phyloP scores from a whole-genome alignment of 37 sponge, comb jelly and placozoan species.

The Corticium candelabrum region DNA sequence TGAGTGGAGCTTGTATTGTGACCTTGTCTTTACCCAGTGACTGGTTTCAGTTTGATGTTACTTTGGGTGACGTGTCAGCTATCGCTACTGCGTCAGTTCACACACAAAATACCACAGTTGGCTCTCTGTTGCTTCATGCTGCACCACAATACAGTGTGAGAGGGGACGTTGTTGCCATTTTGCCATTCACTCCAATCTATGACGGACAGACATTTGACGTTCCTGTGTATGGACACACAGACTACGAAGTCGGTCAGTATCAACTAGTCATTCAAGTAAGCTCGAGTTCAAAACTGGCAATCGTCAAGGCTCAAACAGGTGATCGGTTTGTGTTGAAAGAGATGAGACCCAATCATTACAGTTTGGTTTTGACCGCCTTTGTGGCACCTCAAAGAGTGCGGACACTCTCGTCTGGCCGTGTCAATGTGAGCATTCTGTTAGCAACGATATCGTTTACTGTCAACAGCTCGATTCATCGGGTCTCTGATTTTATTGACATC shows the following conservation, averaged over 20 bases:
- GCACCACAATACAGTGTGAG: not conserved
- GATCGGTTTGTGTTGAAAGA: no score
- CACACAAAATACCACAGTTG: no score
- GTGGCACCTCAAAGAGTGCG: not conserved
- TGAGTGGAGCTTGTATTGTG: slow-evolving; percentile 29
- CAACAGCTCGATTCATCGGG: slow-evolving; percentile 7
- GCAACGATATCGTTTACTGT: not conserved
- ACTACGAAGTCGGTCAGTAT: not conserved
- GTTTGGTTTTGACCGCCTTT: not conserved
- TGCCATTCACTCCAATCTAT: slow-evolving; percentile 25
- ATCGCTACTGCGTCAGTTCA: no score
- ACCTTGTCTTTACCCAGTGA: slow-evolving; percentile 22
- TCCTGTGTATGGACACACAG: slow-evolving; percentile 25
- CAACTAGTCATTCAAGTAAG: not conserved
- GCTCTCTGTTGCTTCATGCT: no score
- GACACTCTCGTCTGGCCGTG: not conserved
- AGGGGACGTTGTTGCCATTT: slow-evolving; percentile 7
- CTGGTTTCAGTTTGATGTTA: slow-evolving; percentile 21
- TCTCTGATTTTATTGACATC: not conserved
- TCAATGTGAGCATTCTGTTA: not conserved
- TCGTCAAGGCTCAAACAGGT: not conserved
- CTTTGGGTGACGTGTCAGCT: not conserved
- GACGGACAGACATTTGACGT: slow-evolving; percentile 13
- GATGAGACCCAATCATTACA: not conserved
- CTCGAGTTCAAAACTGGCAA: not conserved